phyloP scores from a whole-genome alignment of 2,797 vertebrate species.

The Trematomus bernacchii region DNA sequence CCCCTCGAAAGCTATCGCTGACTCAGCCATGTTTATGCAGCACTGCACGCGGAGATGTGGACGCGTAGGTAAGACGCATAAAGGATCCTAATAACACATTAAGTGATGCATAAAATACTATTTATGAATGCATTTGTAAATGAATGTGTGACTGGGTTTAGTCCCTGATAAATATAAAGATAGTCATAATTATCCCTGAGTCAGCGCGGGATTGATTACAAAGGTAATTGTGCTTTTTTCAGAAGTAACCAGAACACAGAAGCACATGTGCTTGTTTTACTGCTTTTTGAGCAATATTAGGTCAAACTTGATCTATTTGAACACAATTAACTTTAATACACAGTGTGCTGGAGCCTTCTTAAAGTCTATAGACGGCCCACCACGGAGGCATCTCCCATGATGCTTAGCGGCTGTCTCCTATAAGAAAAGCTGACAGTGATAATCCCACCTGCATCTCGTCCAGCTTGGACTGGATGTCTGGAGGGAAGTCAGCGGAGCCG shows the following conservation, averaged over 20 bases:
- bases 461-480: slow-evolving; percentile 97
- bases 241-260: not conserved
- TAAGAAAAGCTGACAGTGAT: too few relatives aligned
- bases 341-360: not conserved
- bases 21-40: too few relatives aligned
- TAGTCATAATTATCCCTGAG: slow-evolving; percentile 1
- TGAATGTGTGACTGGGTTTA: not conserved
- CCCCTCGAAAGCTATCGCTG: too few relatives aligned
- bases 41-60: too few relatives aligned
- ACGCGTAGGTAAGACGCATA: slow-evolving; percentile 1
- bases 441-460: slow-evolving; percentile 98
- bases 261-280: not conserved
- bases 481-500: slow-evolving; percentile 95
- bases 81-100: not conserved
- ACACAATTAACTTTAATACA: not conserved
- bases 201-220: not conserved
- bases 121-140: not conserved
- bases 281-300: not conserved
- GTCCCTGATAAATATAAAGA: slow-evolving; percentile 8
- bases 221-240: not conserved
- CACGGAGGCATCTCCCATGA: not conserved
- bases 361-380: not conserved
- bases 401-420: too few relatives aligned
- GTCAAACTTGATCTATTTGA: not conserved
- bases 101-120: not conserved